Evolutionary conservation across 1,140 invertebrate species (phyloP), one percentile per base, ranked within the genome.

Genomic region (Drosophila leontia): DNA sequence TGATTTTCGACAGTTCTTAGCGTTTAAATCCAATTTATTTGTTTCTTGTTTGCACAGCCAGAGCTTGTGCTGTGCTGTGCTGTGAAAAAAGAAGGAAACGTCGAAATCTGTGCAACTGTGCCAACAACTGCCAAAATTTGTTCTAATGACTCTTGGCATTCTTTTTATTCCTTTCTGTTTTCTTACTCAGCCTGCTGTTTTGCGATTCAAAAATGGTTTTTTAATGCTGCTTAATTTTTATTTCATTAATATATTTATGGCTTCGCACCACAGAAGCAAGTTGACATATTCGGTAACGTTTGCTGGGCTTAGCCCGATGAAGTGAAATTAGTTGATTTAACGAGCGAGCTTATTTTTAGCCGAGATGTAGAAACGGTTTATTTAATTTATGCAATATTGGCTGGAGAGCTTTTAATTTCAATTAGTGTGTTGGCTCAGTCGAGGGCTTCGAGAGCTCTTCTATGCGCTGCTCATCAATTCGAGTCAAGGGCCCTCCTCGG

Each of bases 21-120:
- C 67, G 71, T 81, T 80, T 75, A 65, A 87, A 88, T 87, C 69
- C 47, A 84, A 84, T 88, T 87, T 84, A 84, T 84, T 82, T 64
- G 17, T 51, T 70, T 55, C 34, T 37, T 70, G 48, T 63, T 77
- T 68, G 63, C 37, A 26, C 39, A 77, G 60, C 58, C 58, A 48
- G 11, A 57, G 61, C 64, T 48, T 32, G 64, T 55, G 53, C 45
- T 42, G 37, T 55, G 53, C 45, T 42, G 37, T 6, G 37, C 9
- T 37, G 37, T 13, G 19, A 17, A 19, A 23, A 34, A 17, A 7
- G n/a, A 7, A 35, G 32, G 44, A 68, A 39, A 58, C 48, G 35
- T 60, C 45, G 42, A 74, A 78, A 87, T 80, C 67, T 88, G 83
- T 83, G 78, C 69, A 78, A 70, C 68, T 78, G 74, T 85, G 83